A percentile compares a stretch with the other conserved stretches of the same genome.
These are phyloP conservation scores for Smittia aterrima DNA, from an alignment of 2,888 invertebrate species.

Conservation along the genomic window DNA sequence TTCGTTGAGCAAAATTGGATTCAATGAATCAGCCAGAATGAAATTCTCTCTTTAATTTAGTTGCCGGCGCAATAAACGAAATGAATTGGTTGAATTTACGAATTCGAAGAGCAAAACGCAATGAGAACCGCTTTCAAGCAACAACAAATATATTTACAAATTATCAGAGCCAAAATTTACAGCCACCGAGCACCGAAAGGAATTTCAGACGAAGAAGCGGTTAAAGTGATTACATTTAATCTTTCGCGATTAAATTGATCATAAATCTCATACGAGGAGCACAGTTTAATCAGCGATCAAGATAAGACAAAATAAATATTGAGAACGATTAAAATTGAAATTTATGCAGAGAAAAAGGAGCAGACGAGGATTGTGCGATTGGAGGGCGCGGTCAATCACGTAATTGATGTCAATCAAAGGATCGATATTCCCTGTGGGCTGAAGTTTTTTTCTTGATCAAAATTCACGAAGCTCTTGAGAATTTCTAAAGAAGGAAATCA, in stretches of 20 bases:
- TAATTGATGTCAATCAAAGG: too few species aligned
- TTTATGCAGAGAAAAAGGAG: too few species aligned
- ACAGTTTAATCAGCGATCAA: background rate
- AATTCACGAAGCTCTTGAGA: too few species aligned
- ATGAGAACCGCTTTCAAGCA: background rate
- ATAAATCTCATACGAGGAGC: background rate
- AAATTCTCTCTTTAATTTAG: background rate
- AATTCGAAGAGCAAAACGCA: background rate
- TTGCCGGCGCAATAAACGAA: background rate
- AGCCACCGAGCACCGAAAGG: too few species aligned
- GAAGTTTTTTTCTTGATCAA: too few species aligned
- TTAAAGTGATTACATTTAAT: constrained; percentile 11
- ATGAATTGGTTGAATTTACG: background rate
- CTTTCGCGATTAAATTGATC: constrained; percentile 8
- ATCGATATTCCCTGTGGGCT: too few species aligned
- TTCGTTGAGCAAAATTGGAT: background rate
- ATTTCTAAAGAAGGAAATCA: too few species aligned
- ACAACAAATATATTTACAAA: constrained; percentile 1
- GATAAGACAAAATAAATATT: too few species aligned
- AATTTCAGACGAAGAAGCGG: background rate
- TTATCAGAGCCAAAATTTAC: background rate
- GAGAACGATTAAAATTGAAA: too few species aligned
- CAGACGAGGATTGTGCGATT: too few species aligned
- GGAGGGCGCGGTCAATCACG: too few species aligned
- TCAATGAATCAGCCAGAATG: background rate